phyloP scores from a whole-genome alignment of 2,888 invertebrate species.

The Lasioglossum leucozonium region DNA sequence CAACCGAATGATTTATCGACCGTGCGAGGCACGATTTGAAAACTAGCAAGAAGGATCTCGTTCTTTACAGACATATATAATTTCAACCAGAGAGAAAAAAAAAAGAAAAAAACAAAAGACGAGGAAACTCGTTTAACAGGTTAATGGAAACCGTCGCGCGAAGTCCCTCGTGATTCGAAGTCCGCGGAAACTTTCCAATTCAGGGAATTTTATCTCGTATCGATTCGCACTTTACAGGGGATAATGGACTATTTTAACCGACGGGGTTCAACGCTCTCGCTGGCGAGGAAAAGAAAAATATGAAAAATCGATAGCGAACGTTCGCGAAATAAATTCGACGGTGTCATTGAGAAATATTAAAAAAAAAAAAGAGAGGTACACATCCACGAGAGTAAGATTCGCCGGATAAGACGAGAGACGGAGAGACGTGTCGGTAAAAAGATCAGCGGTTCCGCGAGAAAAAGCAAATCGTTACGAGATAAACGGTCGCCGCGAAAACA shows the following conservation, averaged over 20 bases:
- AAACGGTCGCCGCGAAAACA: conserved; percentile 24
- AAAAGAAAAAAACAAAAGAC: background rate
- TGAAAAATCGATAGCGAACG: conserved; percentile 14
- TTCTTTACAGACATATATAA: background rate
- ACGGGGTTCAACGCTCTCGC: background rate
- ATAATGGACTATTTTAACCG: background rate
- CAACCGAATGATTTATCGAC: background rate
- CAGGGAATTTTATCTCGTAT: conserved; percentile 42
- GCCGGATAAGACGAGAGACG: too few relatives aligned
- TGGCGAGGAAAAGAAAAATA: background rate
- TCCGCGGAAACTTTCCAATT: conserved; percentile 8
- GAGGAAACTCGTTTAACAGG: conserved; percentile 2
- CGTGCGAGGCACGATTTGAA: background rate
- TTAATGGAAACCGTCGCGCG: conserved; percentile 10
- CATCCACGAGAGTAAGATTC: too few relatives aligned
- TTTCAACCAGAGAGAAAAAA: background rate
- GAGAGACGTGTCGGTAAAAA: background rate
- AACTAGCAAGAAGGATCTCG: background rate
- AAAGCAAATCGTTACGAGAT: conserved; percentile 45
- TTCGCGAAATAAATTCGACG: background rate
- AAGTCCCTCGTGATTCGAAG: conserved; percentile 38
- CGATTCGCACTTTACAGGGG: conserved; percentile 16
- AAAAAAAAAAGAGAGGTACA: too few relatives aligned
- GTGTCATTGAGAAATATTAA: background rate
- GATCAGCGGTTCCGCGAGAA: background rate